These are phyloP conservation scores for Phocides pigmalion DNA, from an alignment of 1,140 invertebrate genomes.

Conservation along the genomic window DNA sequence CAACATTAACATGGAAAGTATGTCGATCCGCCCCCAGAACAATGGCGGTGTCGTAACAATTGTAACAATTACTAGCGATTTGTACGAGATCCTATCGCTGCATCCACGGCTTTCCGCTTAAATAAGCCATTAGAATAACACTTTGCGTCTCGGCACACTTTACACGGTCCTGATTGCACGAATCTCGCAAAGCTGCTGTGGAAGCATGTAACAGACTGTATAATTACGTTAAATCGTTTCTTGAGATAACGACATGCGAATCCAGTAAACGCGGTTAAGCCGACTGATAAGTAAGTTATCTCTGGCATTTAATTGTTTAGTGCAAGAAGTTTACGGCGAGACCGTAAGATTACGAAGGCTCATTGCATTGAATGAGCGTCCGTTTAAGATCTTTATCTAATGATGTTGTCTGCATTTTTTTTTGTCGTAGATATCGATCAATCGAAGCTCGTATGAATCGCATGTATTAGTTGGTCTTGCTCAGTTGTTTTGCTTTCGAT, in stretches of 20 bases:
- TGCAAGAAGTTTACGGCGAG: slow-evolving; percentile 18
- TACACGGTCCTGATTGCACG: slow-evolving; percentile 41
- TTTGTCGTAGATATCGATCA: slow-evolving; percentile 16
- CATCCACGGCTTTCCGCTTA: slow-evolving; percentile 43
- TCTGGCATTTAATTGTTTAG: slow-evolving; percentile 28
- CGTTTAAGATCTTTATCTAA: slow-evolving; percentile 12
- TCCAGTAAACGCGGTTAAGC: slow-evolving; percentile 16
- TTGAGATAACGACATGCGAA: slow-evolving; percentile 30
- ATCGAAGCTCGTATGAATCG: slow-evolving; percentile 5
- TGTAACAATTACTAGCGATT: slow-evolving; percentile 52
- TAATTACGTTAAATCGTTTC: slow-evolving; percentile 32
- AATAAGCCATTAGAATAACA: slow-evolving; percentile 36
- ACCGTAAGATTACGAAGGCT: background rate
- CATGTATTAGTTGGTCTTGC: too few species aligned
- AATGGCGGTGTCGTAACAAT: slow-evolving; percentile 45
- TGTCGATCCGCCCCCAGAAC: slow-evolving; percentile 35
- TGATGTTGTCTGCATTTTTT: slow-evolving; percentile 19
- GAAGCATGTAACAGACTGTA: slow-evolving; percentile 13
- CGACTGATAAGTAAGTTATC: slow-evolving; percentile 24
- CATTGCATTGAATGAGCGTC: slow-evolving; percentile 19
- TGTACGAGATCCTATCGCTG: slow-evolving; percentile 42
- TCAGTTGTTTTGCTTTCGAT: background rate
- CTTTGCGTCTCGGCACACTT: slow-evolving; percentile 43
- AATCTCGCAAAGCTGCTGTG: slow-evolving; percentile 9
- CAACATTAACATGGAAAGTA: slow-evolving; percentile 51